Evolutionary conservation across 1,140 invertebrate species (phyloP), one percentile per base, ranked within the genome.

Genomic region (Aphidius gifuensis): DNA sequence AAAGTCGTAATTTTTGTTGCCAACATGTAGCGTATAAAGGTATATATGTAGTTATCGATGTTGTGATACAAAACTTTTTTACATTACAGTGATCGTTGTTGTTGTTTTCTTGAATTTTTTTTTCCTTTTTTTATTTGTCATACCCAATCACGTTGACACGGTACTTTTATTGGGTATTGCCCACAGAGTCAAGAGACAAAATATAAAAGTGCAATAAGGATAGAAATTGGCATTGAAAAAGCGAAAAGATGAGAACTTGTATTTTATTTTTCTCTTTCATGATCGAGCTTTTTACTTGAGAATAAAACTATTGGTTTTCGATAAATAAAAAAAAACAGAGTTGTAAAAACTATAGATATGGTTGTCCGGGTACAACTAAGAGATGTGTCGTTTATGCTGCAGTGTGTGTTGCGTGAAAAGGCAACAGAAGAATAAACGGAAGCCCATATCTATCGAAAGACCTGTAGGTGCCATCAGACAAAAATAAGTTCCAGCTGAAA

Each of bases 261-360:
- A 66, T 64, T 66, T 67, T 32, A 32, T 61, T 61, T 62, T 57
- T n/a, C 43, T 47, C n/a, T 38, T 45, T 16, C 9, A 46, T 32
- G 53, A 23, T 40, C 55, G 44, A 16, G 43, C 49, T 32, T 32
- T 32, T 32, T 32, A 32, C 23, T 32, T 47, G 60, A 50, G 32
- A 57, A 16, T 39, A 49, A 64, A 71, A 67, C 67, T 64, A 71
- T 71, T 60, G 67, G 64, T 40, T 64, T 63, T 32, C 66, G 64
- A 71, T 68, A 69, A 71, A 71, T 68, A 32, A 32, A 32, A 32
- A 32, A 3, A 32, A 32, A 32, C 4, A 32, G 4, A 32, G 23
- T 32, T 32, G 23, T 32, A 32, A 32, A 32, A 32, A 32, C 23
- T 32, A 32, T 32, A 2, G 2, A 4, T 32, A 32, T 32, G 23